Base-by-base conservation (phyloP, 2,888 invertebrate species). In the Harpagoxenus sublaevis region DNA sequence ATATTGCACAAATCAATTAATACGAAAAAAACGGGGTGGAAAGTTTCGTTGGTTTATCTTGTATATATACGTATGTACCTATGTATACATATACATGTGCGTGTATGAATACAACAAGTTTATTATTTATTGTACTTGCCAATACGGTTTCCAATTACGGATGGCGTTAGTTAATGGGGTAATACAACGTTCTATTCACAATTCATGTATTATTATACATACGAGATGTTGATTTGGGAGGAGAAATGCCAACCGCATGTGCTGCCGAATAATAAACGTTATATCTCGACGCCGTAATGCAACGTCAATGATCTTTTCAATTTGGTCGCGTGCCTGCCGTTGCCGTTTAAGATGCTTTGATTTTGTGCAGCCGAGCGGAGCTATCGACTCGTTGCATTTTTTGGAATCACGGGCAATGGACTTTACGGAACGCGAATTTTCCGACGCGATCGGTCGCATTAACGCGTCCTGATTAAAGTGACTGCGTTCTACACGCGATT, bases 321-420 rank as follows among this genome's bases (percentile, higher is more conserved):
- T 73, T 60, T 60, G 48, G 12, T 48, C 18, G 35, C 23, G 6
- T 51, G 23, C 1, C 6, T 35, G 15, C 28, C 4, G 8, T 18
- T 35, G 35, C 35, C 35, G 39, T 79, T 79, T 73, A 81, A 71
- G 73, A 73, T 28, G n/a, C 60, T 81, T 81, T 73, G 71, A 81
- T 81, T 79, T 60, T 70, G 60, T n/a, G 70, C 79, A 70, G 12
- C 12, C 28, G 39, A 62, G 60, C 60, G 48, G 18, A 81, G 2
- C 39, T 73, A 62, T 81, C 79, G 9, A 39, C n/a, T 73, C 73
- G 73, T 81, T 81, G 71, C 79, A 71, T 73, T 81, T 81, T 81
- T 73, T 73, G 0, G 12, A 48, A 73, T 62, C 2, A 57, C 45
- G n/a, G 3, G 0, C 28, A 18, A 62, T n/a, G 6, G 35, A 23